Conservation (phyloP, 2,113 vertebrate genomes). For the Hucho hucho region DNA sequence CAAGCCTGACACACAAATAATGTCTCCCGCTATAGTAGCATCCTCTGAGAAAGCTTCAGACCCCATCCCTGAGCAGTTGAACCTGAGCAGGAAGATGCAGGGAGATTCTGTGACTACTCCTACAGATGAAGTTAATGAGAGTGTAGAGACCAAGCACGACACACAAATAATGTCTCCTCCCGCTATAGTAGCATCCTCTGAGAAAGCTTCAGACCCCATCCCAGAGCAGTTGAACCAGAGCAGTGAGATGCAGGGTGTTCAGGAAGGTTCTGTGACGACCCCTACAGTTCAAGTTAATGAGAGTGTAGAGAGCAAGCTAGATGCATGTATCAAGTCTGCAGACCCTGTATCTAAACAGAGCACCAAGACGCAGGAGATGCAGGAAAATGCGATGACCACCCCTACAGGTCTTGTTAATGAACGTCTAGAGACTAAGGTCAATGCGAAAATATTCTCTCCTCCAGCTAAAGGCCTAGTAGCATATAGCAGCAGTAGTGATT, state of each 20-base stretch:
- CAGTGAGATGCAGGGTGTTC: not conserved
- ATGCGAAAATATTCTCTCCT: too few species aligned
- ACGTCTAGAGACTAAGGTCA: too few species aligned
- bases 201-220: too few species aligned
- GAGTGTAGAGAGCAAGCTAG: not conserved
- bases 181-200: too few species aligned
- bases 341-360: too few species aligned
- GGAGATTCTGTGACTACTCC: not conserved
- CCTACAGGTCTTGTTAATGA: too few species aligned
- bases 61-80: not conserved
- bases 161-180: too few species aligned
- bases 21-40: not conserved
- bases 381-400: too few species aligned
- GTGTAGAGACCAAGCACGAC: too few species aligned
- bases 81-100: not conserved
- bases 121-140: not conserved
- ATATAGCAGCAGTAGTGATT: not conserved
- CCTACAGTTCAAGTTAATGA: not conserved
- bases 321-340: not conserved
- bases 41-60: not conserved
- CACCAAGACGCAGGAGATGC: not conserved
- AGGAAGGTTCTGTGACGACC: not conserved
- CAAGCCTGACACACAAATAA: too few species aligned
- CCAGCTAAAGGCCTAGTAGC: slow-evolving; percentile 29
- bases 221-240: not conserved